A percentile compares a stretch with the other conserved stretches of the same genome.
phyloP scores from a whole-genome alignment of 2,888 invertebrate genomes.

The Thera britannica region DNA sequence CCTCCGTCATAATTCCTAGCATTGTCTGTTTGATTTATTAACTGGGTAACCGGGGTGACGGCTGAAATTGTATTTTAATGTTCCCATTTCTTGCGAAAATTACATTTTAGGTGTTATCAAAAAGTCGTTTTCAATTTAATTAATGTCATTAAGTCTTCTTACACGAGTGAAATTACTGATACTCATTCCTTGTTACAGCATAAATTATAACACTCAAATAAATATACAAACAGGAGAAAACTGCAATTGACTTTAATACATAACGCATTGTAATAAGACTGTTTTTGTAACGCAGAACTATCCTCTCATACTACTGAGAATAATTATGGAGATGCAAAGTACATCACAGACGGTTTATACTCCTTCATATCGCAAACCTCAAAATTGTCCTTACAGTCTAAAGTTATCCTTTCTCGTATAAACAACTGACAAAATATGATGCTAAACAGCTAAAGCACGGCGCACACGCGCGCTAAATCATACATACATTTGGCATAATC shows the following conservation, averaged over 20 bases:
- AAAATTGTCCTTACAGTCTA: conserved; percentile 14
- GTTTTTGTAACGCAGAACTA: neutral
- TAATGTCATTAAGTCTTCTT: conserved; percentile 13
- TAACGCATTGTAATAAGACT: neutral
- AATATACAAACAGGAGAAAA: neutral
- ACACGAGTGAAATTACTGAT: neutral
- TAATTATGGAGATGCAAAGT: neutral
- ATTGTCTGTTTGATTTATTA: conserved; percentile 42
- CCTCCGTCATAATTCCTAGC: conserved; percentile 34
- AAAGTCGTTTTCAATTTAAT: conserved; percentile 23
- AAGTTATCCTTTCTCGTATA: conserved; percentile 10
- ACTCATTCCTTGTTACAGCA: neutral
- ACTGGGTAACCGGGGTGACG: conserved; percentile 31
- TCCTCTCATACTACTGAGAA: neutral
- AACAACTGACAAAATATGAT: conserved; percentile 32
- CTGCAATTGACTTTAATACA: neutral
- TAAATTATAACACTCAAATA: no score
- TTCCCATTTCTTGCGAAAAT: conserved; percentile 25
- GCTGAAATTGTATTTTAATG: conserved; percentile 35
- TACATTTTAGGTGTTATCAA: conserved; percentile 27
- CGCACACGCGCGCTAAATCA: conserved; percentile 32
- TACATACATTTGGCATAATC: conserved; percentile 42
- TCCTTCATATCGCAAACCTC: conserved; percentile 8
- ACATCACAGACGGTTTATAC: neutral
- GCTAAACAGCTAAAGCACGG: conserved; percentile 28